These are phyloP conservation scores for Rhagologus leucostigma DNA, from an alignment of 2,113 vertebrate genomes.

Conservation along the genomic window DNA sequence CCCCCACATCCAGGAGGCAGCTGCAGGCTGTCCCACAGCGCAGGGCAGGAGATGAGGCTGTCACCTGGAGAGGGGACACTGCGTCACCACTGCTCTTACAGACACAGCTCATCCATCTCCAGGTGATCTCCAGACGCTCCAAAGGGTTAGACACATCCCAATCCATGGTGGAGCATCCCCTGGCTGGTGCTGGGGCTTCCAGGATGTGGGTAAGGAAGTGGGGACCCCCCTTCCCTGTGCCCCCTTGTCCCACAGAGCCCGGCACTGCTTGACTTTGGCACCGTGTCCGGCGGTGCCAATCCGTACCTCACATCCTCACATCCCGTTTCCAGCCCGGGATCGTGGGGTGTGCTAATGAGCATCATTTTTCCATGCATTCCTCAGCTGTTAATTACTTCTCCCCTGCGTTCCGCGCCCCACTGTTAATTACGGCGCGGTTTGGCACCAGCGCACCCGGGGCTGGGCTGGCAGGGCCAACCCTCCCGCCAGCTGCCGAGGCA, in stretches of 20 bases:
- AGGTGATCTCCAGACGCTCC: background rate
- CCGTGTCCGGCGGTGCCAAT: background rate
- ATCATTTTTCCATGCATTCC: background rate
- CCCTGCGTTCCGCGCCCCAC: background rate
- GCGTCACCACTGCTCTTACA: accelerated
- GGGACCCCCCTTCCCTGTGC: background rate
- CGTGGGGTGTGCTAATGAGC: background rate
- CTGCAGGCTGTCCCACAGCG: background rate
- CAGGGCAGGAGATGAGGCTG: background rate
- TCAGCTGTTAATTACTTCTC: background rate
- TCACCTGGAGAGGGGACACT: background rate
- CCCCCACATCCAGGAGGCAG: background rate
- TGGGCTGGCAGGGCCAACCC: background rate
- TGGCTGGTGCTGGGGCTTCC: background rate
- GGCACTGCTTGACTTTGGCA: accelerated
- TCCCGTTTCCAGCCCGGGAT: background rate
- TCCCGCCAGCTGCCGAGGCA: background rate
- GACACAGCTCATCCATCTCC: background rate
- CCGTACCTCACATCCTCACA: background rate
- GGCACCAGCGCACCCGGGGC: background rate
- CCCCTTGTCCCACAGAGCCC: background rate
- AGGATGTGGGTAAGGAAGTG: accelerated
- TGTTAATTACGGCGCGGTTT: background rate
- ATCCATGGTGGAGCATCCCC: accelerated
- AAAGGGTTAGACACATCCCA: accelerated